phyloP scores from a whole-genome alignment of 2,113 vertebrate genomes.

The Octodon degus region DNA sequence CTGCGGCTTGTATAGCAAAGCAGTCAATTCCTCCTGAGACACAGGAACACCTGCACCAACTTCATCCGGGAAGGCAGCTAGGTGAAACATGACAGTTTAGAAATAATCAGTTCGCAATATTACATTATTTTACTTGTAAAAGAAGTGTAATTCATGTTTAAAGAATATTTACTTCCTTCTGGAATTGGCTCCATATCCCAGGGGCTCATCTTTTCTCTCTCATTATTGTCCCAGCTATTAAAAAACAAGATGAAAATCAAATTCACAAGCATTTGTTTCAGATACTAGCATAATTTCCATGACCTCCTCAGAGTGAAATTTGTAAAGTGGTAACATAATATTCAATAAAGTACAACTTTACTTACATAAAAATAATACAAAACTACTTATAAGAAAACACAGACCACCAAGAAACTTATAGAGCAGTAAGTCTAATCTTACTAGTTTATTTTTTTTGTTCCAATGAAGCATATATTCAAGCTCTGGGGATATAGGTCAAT shows the following conservation, averaged over 20 bases:
- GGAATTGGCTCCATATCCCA: constrained; percentile 99
- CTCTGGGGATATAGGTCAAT: not conserved
- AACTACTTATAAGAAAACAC: constrained; percentile 33
- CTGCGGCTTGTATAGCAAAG: constrained; percentile 95
- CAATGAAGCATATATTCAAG: constrained; percentile 33
- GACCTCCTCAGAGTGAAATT: constrained; percentile 30
- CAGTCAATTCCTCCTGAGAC: constrained; percentile 93
- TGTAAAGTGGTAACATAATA: constrained; percentile 35
- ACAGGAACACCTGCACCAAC: constrained; percentile 96
- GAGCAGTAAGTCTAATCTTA: not conserved
- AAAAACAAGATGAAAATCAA: constrained; percentile 73
- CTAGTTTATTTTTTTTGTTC: not conserved
- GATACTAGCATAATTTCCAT: constrained; percentile 46
- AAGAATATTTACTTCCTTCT: constrained; percentile 92
- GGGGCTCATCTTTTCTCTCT: constrained; percentile 97
- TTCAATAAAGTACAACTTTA: constrained; percentile 19
- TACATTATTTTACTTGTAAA: constrained; percentile 35
- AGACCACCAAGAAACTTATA: constrained; percentile 18
- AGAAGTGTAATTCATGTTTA: constrained; percentile 61
- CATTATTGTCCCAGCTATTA: constrained; percentile 97
- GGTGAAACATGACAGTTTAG: constrained; percentile 59
- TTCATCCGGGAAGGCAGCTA: constrained; percentile 93
- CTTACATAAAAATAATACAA: constrained; percentile 43
- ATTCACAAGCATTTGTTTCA: constrained; percentile 33
- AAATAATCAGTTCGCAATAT: constrained; percentile 70